phyloP scores from a whole-genome alignment of 2,888 invertebrate species.

The Lepeophtheirus nordmannii region DNA sequence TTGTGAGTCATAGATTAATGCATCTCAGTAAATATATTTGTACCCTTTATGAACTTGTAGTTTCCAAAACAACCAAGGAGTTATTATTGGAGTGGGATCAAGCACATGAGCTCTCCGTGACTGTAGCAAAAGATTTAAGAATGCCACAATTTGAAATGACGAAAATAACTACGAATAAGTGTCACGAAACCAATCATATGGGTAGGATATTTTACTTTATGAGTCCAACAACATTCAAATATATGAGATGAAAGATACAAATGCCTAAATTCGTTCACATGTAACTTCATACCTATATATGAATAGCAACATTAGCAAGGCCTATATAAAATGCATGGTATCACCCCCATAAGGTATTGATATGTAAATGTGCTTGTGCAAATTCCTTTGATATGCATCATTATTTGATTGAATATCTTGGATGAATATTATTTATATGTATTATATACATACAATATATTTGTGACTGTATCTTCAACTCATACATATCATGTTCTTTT shows the following conservation, averaged over 20 bases:
- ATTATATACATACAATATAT: too few relatives aligned
- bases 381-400: too few relatives aligned
- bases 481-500: too few relatives aligned
- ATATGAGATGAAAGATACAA: neutral
- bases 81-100: constrained; percentile 30
- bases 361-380: too few relatives aligned
- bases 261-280: neutral
- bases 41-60: neutral
- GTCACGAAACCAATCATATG: constrained; percentile 24
- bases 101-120: constrained; percentile 19
- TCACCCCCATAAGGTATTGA: too few relatives aligned
- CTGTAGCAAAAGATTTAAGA: constrained; percentile 19
- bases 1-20: constrained; percentile 31
- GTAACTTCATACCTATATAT: neutral
- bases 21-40: neutral
- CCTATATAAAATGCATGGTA: too few relatives aligned
- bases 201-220: constrained; percentile 3
- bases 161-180: constrained; percentile 21
- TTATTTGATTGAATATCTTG: too few relatives aligned
- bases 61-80: constrained; percentile 30
- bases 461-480: too few relatives aligned
- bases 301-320: too few relatives aligned
- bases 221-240: neutral
- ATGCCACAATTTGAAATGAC: constrained; percentile 24
- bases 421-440: too few relatives aligned